Evolutionary conservation across 2,888 invertebrate genomes (phyloP), one percentile per base, ranked within the genome.

Genomic region (Xiphydria camelus): DNA sequence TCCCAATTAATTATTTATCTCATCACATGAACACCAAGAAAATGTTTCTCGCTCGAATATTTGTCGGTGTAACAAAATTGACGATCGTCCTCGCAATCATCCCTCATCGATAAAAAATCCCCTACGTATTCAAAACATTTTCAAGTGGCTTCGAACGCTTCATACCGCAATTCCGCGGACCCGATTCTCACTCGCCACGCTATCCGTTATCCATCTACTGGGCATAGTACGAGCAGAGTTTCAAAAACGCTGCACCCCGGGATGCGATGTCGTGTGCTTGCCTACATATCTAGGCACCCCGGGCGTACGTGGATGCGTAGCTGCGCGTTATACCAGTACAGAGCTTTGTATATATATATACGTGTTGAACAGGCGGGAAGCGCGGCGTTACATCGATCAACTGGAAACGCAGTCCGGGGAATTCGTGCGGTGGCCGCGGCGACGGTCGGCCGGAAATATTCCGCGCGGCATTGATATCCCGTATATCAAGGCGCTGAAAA

Each of bases 351-450:
- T 29, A 14, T 39, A 29, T 43, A 38, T 34, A 37, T n/a, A 22
- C 44, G 35, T 40, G 44, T 47, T 26, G 44, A 44, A 47, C 37
- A 44, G 40, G 36, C 47, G 14, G n/a, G n/a, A n/a, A n/a, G n/a
- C n/a, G n/a, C n/a, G n/a, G n/a, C n/a, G n/a, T n/a, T n/a, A n/a
- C n/a, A n/a, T n/a, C n/a, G 14, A 35, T 10, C 14, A 19, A 18
- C 17, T 21, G n/a, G 26, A 42, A 42, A 34, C 36, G 26, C 51
- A 49, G 48, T 49, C 55, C 51, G 43, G 56, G 57, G 61, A 64
- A 62, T 63, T 65, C n/a, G n/a, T 60, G 61, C 46, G 55, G 64
- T 57, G 47, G 46, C 48, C 57, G n/a, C n/a, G n/a, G n/a, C n/a
- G 45, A 35, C 35, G 45, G 53, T 41, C 50, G 48, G 35, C 49